Percentiles rank a stretch among this genome's conserved stretches.
Conservation (phyloP, 2,888 invertebrate species). For the Cosmopolites sordidus region DNA sequence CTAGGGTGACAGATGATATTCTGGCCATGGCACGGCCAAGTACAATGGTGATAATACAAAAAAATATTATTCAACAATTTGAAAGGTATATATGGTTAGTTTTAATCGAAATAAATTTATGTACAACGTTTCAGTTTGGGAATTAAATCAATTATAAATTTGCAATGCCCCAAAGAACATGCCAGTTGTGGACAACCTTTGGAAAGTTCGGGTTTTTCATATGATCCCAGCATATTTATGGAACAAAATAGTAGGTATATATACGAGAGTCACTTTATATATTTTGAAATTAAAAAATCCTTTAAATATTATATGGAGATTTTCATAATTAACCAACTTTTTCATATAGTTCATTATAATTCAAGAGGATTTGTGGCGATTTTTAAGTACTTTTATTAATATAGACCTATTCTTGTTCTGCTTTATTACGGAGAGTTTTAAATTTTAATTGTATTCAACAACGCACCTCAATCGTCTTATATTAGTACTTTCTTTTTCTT, state of each 20-base stretch:
- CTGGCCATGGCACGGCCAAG: slow-evolving; percentile 86
- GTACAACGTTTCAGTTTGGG: slow-evolving; percentile 56
- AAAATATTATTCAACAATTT: slow-evolving; percentile 76
- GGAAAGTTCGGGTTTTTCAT: slow-evolving; percentile 75
- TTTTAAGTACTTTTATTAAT: no score
- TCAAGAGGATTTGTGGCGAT: no score
- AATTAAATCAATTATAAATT: slow-evolving; percentile 78
- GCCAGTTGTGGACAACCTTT: slow-evolving; percentile 78
- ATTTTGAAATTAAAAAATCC: no score
- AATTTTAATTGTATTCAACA: no score
- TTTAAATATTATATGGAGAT: no score
- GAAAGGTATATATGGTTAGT: slow-evolving; percentile 52
- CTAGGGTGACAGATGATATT: slow-evolving; percentile 83
- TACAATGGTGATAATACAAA: slow-evolving; percentile 64
- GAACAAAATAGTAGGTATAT: slow-evolving; percentile 68
- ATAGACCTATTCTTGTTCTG: no score
- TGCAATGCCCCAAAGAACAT: slow-evolving; percentile 82
- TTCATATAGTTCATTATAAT: no score
- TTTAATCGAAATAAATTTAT: background rate
- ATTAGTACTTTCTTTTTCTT: no score
- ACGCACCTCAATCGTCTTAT: no score
- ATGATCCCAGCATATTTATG: slow-evolving; percentile 81
- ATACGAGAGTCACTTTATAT: no score
- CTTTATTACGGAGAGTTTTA: no score
- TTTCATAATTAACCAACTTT: no score